phyloP scores from a whole-genome alignment of 2,888 invertebrate genomes.

The Ophion ellenae region DNA sequence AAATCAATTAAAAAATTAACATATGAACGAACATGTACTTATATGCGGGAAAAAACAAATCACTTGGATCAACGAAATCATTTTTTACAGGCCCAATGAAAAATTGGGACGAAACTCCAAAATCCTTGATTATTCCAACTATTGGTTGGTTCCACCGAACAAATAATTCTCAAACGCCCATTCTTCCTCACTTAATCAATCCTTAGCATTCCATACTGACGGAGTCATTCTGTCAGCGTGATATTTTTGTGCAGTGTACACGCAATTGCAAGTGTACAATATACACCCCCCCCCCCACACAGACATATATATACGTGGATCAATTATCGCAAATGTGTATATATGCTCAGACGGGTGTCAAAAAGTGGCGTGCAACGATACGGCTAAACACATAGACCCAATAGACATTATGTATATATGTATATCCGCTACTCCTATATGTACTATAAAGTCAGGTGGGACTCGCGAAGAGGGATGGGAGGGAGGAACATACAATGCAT shows the following conservation, averaged over 20 bases:
- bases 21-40: too few relatives aligned
- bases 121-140: too few relatives aligned
- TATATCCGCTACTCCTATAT: conserved; percentile 62
- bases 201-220: not conserved
- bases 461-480: conserved; percentile 48
- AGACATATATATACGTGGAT: conserved; percentile 37
- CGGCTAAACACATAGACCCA: conserved; percentile 71
- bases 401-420: conserved; percentile 46
- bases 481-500: conserved; percentile 66
- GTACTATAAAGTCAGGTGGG: conserved; percentile 68
- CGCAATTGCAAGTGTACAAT: not conserved
- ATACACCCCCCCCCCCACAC: not conserved
- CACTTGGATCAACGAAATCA: too few relatives aligned
- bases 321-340: conserved; percentile 63
- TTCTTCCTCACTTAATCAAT: not conserved
- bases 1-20: too few relatives aligned
- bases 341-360: conserved; percentile 45
- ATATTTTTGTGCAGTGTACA: not conserved
- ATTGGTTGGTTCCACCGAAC: too few relatives aligned
- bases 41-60: too few relatives aligned
- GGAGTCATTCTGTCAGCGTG: not conserved
- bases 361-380: conserved; percentile 72
- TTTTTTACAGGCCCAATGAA: too few relatives aligned
- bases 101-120: too few relatives aligned
- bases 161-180: not conserved